A percentile compares a stretch with the other conserved stretches of the same genome.
These are phyloP conservation scores for Lasioglossum figueresi DNA, from an alignment of 2,888 invertebrate genomes.

Conservation along the genomic window DNA sequence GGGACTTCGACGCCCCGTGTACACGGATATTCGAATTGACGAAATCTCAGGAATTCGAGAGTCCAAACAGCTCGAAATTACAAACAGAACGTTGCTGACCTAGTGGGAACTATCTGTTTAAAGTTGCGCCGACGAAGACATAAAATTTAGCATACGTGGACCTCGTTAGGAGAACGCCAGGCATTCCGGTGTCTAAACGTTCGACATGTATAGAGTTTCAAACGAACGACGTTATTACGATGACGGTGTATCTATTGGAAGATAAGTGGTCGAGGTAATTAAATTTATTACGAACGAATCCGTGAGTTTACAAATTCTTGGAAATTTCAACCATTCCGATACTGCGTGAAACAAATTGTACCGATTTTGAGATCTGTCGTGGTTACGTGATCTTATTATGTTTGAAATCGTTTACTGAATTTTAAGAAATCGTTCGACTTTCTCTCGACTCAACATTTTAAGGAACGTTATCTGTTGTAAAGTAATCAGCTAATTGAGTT, in stretches of 20 bases:
- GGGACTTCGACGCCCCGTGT: neutral
- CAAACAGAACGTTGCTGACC: neutral
- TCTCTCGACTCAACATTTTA: neutral
- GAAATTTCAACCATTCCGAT: neutral
- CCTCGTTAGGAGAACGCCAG: neutral
- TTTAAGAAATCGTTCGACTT: neutral
- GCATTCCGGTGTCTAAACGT: neutral
- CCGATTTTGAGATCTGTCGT: neutral
- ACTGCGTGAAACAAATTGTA: neutral
- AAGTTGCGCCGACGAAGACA: neutral
- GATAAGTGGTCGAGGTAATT: neutral
- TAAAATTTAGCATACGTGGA: neutral
- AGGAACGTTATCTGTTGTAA: neutral
- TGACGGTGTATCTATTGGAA: neutral
- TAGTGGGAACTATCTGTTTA: slow-evolving; percentile 8
- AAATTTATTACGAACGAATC: neutral
- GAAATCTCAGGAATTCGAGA: slow-evolving; percentile 11
- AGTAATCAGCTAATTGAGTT: neutral
- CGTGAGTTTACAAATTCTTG: neutral
- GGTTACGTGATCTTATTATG: neutral
- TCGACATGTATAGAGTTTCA: slow-evolving; percentile 1
- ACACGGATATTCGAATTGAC: neutral
- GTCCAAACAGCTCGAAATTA: neutral
- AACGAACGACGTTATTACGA: slow-evolving; percentile 2
- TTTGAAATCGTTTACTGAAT: neutral